Evolutionary conservation across 2,888 invertebrate genomes (phyloP).

Genomic region (Keiferia lycopersicella): DNA sequence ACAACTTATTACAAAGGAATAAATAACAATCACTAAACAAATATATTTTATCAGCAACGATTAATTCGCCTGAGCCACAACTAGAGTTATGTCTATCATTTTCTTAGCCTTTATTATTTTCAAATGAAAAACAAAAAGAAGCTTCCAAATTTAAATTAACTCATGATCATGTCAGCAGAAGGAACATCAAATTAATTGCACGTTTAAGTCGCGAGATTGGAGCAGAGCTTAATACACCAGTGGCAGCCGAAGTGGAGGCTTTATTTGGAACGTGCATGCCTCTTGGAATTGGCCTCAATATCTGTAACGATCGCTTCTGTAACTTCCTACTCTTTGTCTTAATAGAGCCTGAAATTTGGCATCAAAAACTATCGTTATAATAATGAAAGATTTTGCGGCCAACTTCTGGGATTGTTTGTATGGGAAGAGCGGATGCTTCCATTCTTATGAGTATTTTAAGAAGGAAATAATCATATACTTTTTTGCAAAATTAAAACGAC

Average conservation of each 20-base stretch:
- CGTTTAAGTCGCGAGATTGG: conserved; percentile 17
- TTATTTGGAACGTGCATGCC: conserved; percentile 19
- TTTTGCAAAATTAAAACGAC: too few relatives aligned
- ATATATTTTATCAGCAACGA: too few relatives aligned
- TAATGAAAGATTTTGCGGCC: conserved; percentile 19
- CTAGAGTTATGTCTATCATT: background rate
- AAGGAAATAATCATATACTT: background rate
- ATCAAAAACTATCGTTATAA: conserved; percentile 15
- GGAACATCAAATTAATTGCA: conserved; percentile 22
- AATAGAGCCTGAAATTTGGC: conserved; percentile 20
- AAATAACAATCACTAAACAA: too few relatives aligned
- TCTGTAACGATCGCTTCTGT: conserved; percentile 15
- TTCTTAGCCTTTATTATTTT: background rate
- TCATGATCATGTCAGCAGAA: background rate
- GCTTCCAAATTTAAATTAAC: background rate
- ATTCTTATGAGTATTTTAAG: background rate
- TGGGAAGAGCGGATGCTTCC: too few relatives aligned
- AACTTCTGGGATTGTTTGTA: conserved; percentile 1
- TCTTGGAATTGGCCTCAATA: conserved; percentile 16
- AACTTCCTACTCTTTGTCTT: conserved; percentile 17
- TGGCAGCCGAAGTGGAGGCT: background rate
- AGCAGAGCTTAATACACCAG: background rate
- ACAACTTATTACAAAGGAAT: too few relatives aligned
- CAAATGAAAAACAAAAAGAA: background rate
- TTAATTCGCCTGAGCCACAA: background rate